Base-by-base conservation (phyloP, 2,113 vertebrate species). In the Ondatra zibethicus region DNA sequence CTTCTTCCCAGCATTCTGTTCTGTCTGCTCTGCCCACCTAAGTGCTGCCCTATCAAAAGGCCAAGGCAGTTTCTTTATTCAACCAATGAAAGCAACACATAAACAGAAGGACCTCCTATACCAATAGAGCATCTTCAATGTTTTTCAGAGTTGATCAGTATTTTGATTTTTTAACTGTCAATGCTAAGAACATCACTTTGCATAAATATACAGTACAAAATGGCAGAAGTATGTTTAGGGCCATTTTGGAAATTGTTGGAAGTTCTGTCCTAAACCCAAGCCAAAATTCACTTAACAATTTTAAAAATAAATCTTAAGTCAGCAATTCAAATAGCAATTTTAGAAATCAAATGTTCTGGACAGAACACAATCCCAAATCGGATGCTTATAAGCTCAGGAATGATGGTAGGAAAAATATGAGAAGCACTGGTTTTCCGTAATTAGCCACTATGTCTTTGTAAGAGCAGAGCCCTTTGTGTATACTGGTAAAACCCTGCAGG, bases 261-360 rank as follows among this genome's bases (percentile, higher is more conserved):
- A 89, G 58, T 75, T 61, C 70, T 89, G 52, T 31, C 50, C 70
- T 89, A 89, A 75, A 61, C n/a, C 52, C 36, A 42, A 89, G 50
- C n/a, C 87, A 89, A 89, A 89, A 75, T 75, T 89, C 23, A 89
- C 21, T 73, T 75, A 42, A 89, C 70, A 73, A 39, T 55, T 73
- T 88, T 39, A 58, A 52, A 72, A 88, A 72, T 52, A 66, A 88
- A 58, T 9, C 86, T 88, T 88, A 27, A n/a, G 63, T 55, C 47
- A 88, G 13, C 66, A 88, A 55, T 72, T 72, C 66, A 39, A 55
- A 52, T 29, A 39, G 36, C 23, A 70, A 10, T 52, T 70, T 52
- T 72, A 36, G 36, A 55, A 72, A 52, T 88, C 33, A 88, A 72
- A 52, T 52, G 10, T 88, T n/a, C 66, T 55, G 36, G 36, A 88